Conservation (phyloP, 2,113 vertebrate genomes). For the Maccullochella peelii region DNA sequence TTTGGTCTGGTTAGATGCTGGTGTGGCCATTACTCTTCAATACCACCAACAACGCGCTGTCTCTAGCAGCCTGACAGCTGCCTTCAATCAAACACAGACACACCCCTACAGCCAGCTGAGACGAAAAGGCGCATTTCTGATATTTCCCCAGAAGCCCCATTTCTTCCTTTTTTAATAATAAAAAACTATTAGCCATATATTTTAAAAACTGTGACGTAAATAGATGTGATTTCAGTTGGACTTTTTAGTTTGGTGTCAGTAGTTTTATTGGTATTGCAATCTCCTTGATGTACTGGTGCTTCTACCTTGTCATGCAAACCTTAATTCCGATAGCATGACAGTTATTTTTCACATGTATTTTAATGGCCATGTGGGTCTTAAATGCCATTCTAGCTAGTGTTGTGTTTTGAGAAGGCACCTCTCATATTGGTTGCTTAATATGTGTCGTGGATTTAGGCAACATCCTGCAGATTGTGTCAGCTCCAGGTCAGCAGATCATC, state of each 20-base stretch:
- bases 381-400: background rate
- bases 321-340: background rate
- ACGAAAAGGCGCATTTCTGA: background rate
- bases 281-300: background rate
- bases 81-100: too few relatives aligned
- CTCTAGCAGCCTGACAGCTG: too few relatives aligned
- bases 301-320: background rate
- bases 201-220: background rate
- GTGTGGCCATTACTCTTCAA: too few relatives aligned
- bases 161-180: background rate
- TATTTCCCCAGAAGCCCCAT: background rate
- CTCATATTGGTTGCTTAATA: background rate
- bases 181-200: background rate
- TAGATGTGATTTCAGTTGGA: background rate
- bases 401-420: background rate
- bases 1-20: too few relatives aligned
- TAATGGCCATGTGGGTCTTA: background rate
- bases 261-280: background rate
- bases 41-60: too few relatives aligned
- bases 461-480: conserved; percentile 93
- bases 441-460: conserved; percentile 84
- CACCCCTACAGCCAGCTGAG: too few relatives aligned
- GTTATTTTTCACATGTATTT: conserved; percentile 5
- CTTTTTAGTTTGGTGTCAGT: too few relatives aligned
- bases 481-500: conserved; percentile 90